A percentile compares a stretch with the other conserved stretches of the same genome.
Conservation (phyloP, 2,113 vertebrate species). For the Nestor notabilis region DNA sequence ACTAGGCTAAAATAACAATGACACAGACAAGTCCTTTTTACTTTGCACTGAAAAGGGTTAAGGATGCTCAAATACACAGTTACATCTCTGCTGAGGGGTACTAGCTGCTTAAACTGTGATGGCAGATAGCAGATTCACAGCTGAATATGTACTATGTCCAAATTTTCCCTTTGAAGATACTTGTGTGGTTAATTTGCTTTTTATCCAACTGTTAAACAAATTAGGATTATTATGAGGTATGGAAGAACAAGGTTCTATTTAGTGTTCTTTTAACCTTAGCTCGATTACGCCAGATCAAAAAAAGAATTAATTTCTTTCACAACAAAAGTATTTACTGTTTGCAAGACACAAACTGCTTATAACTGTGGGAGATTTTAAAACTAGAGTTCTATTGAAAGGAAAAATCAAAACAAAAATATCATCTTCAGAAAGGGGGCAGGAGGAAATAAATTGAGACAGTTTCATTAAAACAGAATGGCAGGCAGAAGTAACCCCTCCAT, state of each 20-base stretch:
- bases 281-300: not conserved
- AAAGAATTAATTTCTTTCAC: not conserved
- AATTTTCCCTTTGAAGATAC: not conserved
- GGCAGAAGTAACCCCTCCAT: rapidly evolving
- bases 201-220: slow-evolving; percentile 41
- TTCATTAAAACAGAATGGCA: not conserved
- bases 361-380: not conserved
- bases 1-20: not conserved
- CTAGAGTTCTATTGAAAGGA: not conserved
- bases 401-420: not conserved
- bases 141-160: not conserved
- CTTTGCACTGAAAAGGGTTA: not conserved
- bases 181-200: slow-evolving; percentile 6
- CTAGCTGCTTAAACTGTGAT: not conserved
- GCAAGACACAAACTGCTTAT: not conserved
- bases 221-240: not conserved
- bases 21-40: not conserved
- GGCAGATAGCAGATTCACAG: not conserved
- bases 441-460: not conserved
- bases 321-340: not conserved
- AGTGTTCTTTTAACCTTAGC: not conserved
- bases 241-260: not conserved
- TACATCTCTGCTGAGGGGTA: not conserved
- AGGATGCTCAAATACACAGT: not conserved
- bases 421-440: not conserved